Conservation (phyloP, 2,797 vertebrate species). For the Propithecus deckenii region DNA sequence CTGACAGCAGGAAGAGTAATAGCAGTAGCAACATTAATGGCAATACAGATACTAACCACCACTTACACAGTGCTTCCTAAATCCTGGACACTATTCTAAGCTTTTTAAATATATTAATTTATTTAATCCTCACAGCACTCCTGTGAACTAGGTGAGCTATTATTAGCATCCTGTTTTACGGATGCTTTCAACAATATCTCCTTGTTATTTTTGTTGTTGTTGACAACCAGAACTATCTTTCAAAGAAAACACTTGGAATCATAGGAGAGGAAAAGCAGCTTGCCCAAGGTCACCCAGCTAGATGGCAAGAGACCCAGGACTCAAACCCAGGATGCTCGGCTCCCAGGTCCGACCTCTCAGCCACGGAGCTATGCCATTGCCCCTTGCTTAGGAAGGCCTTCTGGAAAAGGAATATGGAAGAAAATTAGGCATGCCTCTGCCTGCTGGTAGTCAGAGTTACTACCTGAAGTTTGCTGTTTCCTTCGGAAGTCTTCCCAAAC, state of each 20-base stretch:
- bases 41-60: not conserved
- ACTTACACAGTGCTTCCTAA: not conserved
- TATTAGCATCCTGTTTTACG: constrained; percentile 13
- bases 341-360: not conserved
- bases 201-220: constrained; percentile 12
- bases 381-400: not conserved
- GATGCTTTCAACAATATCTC: not conserved
- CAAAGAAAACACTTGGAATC: constrained; percentile 52
- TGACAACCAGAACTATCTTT: not conserved
- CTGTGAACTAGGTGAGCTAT: not conserved
- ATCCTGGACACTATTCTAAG: not conserved
- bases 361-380: not conserved
- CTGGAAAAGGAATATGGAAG: not conserved
- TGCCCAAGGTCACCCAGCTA: not conserved
- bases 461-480: not conserved
- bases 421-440: not conserved
- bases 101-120: not conserved
- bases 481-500: not conserved
- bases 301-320: not conserved
- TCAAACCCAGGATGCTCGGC: not conserved
- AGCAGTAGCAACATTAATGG: not conserved
- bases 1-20: not conserved
- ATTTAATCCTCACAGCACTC: not conserved
- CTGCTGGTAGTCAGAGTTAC: not conserved
- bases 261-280: constrained; percentile 16